Evolutionary conservation across 2,888 invertebrate genomes (phyloP), one percentile per base, ranked within the genome.

Genomic region (Pinctada fucata): DNA sequence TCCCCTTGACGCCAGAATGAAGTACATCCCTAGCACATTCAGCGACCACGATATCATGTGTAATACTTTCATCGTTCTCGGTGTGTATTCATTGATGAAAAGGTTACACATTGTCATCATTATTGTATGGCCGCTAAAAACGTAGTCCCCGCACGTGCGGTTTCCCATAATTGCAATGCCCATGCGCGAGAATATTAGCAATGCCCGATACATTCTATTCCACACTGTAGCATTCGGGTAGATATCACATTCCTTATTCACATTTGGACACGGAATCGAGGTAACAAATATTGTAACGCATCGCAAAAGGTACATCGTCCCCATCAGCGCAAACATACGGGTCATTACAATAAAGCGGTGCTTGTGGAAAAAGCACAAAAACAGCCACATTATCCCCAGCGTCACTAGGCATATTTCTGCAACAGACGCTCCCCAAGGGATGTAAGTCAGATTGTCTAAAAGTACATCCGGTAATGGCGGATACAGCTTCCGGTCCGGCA

Each of bases 41-140:
- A 58, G n/a, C 5, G 63, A 64, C 75, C 75, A 76, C 4, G 75
- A 69, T 5, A n/a, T 5, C 52, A 75, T 52, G 45, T 75, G 75
- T 64, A 76, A 31, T 13, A 5, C 64, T 8, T 58, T 67, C 13
- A 48, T n/a, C 70, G 47, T 76, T 31, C 50, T 58, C 10, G 75
- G 70, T 48, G 70, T 70, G 63, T 76, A 76, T 70, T 76, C 70
- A 47, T 31, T 69, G 6, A 76, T 76, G n/a, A 70, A 64, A 13
- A 76, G 64, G 49, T 76, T 76, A 3, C 66, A 48, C 45, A 70
- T n/a, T 3, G 75, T 76, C 48, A 76, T n/a, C 48, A 63, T 70
- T 6, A 76, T 49, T 63, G 75, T 76, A 49, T 76, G 75, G 3
- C 75, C 75, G 64, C 75, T 76, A 49, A 76, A 76, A 48, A 76